Evolutionary conservation across 1,140 invertebrate species (phyloP).

Genomic region (Aricia agestis): DNA sequence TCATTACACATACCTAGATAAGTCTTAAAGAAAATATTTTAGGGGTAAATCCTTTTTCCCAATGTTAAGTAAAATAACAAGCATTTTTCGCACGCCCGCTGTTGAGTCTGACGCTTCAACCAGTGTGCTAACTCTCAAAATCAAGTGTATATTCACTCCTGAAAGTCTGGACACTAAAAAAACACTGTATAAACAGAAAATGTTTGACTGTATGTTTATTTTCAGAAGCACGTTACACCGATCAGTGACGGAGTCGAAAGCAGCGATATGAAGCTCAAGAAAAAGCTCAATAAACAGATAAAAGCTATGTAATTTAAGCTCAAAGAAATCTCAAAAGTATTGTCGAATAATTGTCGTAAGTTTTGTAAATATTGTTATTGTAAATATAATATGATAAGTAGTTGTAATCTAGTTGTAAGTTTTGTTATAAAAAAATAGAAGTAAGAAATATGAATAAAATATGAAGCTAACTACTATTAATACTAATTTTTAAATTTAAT

Average conservation of each 20-base stretch:
- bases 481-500: not conserved
- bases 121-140: too few species aligned
- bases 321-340: conserved; percentile 37
- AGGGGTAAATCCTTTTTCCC: too few species aligned
- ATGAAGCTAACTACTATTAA: not conserved
- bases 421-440: not conserved
- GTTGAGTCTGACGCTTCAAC: too few species aligned
- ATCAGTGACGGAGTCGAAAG: conserved; percentile 44
- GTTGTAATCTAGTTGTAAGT: conserved; percentile 23
- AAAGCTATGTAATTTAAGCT: conserved; percentile 40
- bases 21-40: too few species aligned
- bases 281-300: conserved; percentile 39
- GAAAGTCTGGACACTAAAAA: too few species aligned
- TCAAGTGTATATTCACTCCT: not conserved
- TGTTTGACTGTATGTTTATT: not conserved
- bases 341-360: conserved; percentile 39
- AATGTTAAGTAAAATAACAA: too few species aligned
- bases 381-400: conserved; percentile 25
- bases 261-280: conserved; percentile 39
- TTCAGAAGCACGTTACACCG: conserved; percentile 53
- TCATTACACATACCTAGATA: too few species aligned
- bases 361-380: conserved; percentile 40
- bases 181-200: too few species aligned
- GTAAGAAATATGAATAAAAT: conserved; percentile 2
- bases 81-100: too few species aligned